phyloP scores from a whole-genome alignment of 2,888 invertebrate genomes.

The Capitulum mitella region DNA sequence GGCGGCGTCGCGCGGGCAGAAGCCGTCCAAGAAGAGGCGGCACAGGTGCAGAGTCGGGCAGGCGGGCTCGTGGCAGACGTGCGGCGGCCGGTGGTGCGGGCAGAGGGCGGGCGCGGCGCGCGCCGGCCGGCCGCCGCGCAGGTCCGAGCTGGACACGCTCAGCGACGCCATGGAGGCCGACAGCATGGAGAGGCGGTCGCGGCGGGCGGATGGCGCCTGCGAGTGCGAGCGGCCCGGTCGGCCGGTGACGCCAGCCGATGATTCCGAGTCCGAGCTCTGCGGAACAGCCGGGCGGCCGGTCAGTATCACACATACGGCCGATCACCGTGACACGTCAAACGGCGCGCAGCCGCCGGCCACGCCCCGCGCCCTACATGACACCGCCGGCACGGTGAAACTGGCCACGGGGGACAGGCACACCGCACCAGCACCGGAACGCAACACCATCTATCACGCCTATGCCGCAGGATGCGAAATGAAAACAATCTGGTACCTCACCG shows the following conservation, averaged over 20 bases:
- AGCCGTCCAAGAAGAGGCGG: neutral
- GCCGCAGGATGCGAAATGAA: too few species aligned
- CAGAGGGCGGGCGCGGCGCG: conserved; percentile 9
- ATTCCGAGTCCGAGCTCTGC: neutral
- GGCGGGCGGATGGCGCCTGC: neutral
- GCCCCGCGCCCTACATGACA: too few species aligned
- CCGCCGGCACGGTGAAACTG: too few species aligned
- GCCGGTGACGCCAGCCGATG: neutral
- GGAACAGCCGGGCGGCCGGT: too few species aligned
- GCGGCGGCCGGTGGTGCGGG: neutral
- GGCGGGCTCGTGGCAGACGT: neutral
- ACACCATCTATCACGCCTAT: too few species aligned
- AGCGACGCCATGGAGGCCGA: neutral
- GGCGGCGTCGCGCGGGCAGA: conserved; percentile 5
- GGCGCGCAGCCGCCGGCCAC: too few species aligned
- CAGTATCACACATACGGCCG: too few species aligned
- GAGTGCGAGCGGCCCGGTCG: neutral
- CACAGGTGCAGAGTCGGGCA: neutral
- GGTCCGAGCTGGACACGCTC: neutral
- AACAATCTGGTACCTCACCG: too few species aligned
- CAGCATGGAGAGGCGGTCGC: neutral
- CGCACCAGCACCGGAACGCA: too few species aligned
- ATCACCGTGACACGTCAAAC: too few species aligned
- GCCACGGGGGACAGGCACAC: too few species aligned
- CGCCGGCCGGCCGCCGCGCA: conserved; percentile 10